A percentile compares a stretch with the other conserved stretches of the same genome.
Evolutionary conservation across 2,888 invertebrate genomes (phyloP).

Genomic region (Macaria liturata): DNA sequence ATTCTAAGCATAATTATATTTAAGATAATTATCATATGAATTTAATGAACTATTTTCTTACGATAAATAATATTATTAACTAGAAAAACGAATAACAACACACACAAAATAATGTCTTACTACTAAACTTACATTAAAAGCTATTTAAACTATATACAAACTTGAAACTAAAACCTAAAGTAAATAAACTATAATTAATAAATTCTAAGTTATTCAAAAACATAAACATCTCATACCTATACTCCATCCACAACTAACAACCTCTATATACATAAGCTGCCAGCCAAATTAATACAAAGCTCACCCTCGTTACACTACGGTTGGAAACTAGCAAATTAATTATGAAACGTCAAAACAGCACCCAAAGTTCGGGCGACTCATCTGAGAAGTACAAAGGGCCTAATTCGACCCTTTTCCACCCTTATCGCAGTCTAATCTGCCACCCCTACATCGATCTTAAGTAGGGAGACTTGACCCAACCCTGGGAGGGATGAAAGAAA

Average conservation of each 20-base stretch:
- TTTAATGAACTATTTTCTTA: too few relatives aligned
- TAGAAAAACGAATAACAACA: too few relatives aligned
- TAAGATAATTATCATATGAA: too few relatives aligned
- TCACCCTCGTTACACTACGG: conserved; percentile 73
- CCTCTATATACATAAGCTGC: conserved; percentile 32
- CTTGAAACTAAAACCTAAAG: too few relatives aligned
- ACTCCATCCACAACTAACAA: not conserved
- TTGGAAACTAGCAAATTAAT: conserved; percentile 81
- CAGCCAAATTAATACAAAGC: conserved; percentile 63
- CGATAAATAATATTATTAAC: too few relatives aligned
- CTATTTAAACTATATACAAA: too few relatives aligned
- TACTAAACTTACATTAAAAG: too few relatives aligned
- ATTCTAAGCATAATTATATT: too few relatives aligned
- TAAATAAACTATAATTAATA: too few relatives aligned
- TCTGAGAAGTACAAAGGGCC: conserved; percentile 77
- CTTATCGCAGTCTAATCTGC: conserved; percentile 77
- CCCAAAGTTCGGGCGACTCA: conserved; percentile 70
- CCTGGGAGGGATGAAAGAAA: conserved; percentile 75
- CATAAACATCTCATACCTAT: too few relatives aligned
- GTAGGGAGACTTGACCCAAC: conserved; percentile 78
- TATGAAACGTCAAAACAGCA: conserved; percentile 82
- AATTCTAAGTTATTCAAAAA: too few relatives aligned
- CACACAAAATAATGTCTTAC: too few relatives aligned
- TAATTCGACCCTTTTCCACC: conserved; percentile 72
- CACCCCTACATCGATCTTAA: conserved; percentile 81